phyloP scores from a whole-genome alignment of 2,797 vertebrate species.

The Numenius phaeopus region DNA sequence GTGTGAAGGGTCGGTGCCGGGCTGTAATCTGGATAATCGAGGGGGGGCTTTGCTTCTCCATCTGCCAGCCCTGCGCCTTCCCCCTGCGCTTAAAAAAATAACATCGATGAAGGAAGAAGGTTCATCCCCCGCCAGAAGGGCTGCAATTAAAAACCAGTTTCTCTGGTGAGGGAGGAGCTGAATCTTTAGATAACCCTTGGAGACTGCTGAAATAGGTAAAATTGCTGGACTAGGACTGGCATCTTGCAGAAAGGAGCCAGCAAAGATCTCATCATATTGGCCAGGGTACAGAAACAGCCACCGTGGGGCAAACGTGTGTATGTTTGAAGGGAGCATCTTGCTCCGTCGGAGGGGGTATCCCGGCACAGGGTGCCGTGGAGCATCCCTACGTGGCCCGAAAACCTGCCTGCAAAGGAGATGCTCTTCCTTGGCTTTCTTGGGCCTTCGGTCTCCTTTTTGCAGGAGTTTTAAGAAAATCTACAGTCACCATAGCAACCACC shows the following conservation, averaged over 20 bases:
- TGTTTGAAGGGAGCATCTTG: background rate
- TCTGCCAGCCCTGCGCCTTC: background rate
- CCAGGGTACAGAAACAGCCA: background rate
- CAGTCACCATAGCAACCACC: constrained; percentile 69
- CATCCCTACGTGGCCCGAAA: background rate
- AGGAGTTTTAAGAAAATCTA: constrained; percentile 46
- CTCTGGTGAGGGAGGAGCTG: background rate
- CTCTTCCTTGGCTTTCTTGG: constrained; percentile 7
- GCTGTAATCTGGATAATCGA: background rate
- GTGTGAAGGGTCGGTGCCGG: background rate
- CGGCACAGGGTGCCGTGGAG: background rate
- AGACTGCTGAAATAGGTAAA: background rate
- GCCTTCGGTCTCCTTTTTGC: constrained; percentile 17
- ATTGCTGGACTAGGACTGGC: background rate
- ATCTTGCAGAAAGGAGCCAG: background rate
- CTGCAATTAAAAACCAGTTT: background rate
- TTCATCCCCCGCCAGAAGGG: background rate
- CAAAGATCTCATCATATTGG: background rate
- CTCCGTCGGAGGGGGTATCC: background rate
- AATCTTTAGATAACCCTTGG: background rate
- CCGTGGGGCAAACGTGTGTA: accelerated
- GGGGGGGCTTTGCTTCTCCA: background rate
- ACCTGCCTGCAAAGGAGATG: background rate
- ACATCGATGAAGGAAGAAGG: background rate
- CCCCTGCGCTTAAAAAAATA: background rate